phyloP scores from a whole-genome alignment of 2,113 vertebrate genomes.

The Synchiropus splendidus region DNA sequence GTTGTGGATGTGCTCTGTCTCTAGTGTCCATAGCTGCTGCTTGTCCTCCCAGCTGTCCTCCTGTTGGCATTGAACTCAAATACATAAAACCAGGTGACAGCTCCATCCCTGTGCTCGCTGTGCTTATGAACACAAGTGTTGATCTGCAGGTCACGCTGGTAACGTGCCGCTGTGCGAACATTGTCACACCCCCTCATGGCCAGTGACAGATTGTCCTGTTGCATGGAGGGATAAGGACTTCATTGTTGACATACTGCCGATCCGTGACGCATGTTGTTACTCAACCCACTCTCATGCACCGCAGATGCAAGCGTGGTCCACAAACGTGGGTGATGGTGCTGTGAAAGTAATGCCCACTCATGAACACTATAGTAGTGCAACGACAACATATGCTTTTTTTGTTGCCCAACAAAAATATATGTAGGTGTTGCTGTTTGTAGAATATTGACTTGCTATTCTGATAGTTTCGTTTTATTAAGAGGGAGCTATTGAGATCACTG shows the following conservation, averaged over 20 bases:
- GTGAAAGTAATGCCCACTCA: too few species aligned
- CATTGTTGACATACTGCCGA: conserved; percentile 31
- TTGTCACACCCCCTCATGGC: conserved; percentile 6
- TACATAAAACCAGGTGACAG: conserved; percentile 25
- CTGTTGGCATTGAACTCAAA: conserved; percentile 20
- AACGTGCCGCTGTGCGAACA: conserved; percentile 6
- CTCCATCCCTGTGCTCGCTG: conserved; percentile 11
- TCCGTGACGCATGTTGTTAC: conserved; percentile 25
- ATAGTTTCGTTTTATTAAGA: too few species aligned
- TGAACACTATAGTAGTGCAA: too few species aligned
- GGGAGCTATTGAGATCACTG: too few species aligned
- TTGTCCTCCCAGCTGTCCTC: conserved; percentile 10
- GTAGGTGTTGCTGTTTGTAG: too few species aligned
- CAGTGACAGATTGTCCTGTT: conserved; percentile 26
- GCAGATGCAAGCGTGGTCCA: conserved; percentile 1
- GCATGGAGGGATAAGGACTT: conserved; percentile 16
- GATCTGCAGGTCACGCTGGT: conserved; percentile 5
- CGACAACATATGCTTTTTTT: too few species aligned
- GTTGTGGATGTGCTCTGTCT: too few species aligned
- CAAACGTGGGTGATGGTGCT: neutral
- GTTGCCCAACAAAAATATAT: too few species aligned
- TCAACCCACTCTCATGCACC: conserved; percentile 8
- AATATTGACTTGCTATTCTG: too few species aligned
- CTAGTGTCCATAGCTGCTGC: conserved; percentile 28
- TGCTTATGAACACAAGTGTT: conserved; percentile 14